Evolutionary conservation across 2,888 invertebrate species (phyloP), one percentile per base, ranked within the genome.

Genomic region (Aradus depressus): DNA sequence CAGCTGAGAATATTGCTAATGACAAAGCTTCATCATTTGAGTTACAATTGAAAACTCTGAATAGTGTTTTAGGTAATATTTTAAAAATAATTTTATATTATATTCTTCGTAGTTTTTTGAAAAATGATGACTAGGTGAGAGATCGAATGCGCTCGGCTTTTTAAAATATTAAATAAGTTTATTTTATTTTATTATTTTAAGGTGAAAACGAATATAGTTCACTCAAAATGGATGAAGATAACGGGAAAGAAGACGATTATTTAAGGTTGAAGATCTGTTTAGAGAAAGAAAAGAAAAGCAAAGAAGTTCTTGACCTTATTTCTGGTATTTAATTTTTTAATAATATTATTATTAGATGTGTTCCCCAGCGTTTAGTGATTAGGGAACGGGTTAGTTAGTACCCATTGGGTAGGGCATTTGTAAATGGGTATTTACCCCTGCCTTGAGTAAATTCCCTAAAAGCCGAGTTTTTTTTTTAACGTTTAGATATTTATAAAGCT

Each of bases 21-120:
- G 51, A 47, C 35, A 54, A 54, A 37, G 41, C 54, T 10, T 47
- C 48, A 16, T 35, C 52, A 28, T 50, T 50, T 22, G 54, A 54
- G 51, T 44, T 51, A 19, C 42, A 47, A 10, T 23, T 47, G 14
- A 37, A 47, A 37, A 26, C 35, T 25, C 16, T 47, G n/a, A 47
- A 35, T 34, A 37, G 21, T 26, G 35, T 37, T 37, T 16, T 26
- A 38, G 37, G 44, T 37, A 19, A 16, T 37, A 35, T 23, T 23
- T 5, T 32, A 21, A 44, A 14, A 10, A 32, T n/a, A 8, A 34
- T 32, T 44, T 44, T 44, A n/a, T n/a, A n/a, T n/a, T n/a, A n/a
- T 26, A 26, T n/a, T 42, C 18, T 16, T 41, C 4, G 1, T 2
- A 22, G 14, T 25, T 42, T 23, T n/a, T n/a, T n/a, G n/a, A n/a